Base-by-base conservation (phyloP, 2,888 invertebrate genomes). In the Andrena bicolor region DNA sequence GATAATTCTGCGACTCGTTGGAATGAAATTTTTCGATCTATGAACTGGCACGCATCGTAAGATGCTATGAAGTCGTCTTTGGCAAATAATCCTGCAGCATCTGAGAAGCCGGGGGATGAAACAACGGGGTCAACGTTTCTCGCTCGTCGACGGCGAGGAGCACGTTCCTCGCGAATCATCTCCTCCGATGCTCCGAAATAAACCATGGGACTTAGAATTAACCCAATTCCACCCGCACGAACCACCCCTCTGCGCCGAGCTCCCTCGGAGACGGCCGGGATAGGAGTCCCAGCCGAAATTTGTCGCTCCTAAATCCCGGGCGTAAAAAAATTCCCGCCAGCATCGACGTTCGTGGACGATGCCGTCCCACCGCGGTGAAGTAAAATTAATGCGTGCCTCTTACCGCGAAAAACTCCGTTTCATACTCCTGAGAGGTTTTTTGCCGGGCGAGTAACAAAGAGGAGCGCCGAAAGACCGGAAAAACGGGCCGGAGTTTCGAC, bases 381-480 rank as follows among this genome's bases (percentile, higher is more conserved):
- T 58, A 73, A 76, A 75, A 79, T 79, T 72, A 79, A 83, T 76
- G 75, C 83, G 75, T 58, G 60, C 49, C 65, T 69, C 23, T 75
- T 35, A 26, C 61, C 48, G 8, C 28, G 58, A 75, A 83, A 76
- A 78, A 70, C 48, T 75, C 69, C 20, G 72, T 26, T 70, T 84
- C 83, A 83, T 84, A 84, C 83, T 56, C 30, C 61, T 84, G 79
- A 84, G 72, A 79, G 83, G 60, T 72, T 84, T 84, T 76, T 84
- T 84, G 72, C 65, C 71, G 16, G 20, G 3, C 41, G 5, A 20
- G 60, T 64, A 76, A 80, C 70, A 75, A 74, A 63, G 58, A 53
- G 28, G 61, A 35, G n/a, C 32, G n/a, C 61, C 48, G 66, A 72
- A 71, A 64, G 72, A 61, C 26, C 20, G 49, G 32, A 53, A 71